These are phyloP conservation scores for Tethea ocularis DNA, from an alignment of 2,888 invertebrate genomes.

Conservation along the genomic window DNA sequence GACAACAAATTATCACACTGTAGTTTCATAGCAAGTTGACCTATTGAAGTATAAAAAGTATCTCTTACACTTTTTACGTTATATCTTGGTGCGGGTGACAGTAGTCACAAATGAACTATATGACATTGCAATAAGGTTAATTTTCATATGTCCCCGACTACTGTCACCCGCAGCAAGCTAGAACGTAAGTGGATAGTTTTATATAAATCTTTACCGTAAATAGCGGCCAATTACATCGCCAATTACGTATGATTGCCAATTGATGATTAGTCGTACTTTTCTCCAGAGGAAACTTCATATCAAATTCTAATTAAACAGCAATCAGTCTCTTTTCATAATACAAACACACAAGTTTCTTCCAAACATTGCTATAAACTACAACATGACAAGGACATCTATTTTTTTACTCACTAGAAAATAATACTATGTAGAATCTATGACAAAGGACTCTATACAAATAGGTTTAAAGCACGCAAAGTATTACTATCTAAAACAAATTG, in stretches of 20 bases:
- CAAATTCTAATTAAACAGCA: conserved; percentile 22
- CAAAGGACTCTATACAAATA: neutral
- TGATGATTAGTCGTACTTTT: neutral
- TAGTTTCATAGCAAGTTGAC: conserved; percentile 46
- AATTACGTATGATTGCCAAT: too few species aligned
- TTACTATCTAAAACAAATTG: neutral
- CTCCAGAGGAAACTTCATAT: neutral
- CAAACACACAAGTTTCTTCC: conserved; percentile 22
- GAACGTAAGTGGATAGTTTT: neutral
- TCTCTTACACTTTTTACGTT: too few species aligned
- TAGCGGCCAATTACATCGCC: neutral
- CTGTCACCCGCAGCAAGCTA: too few species aligned
- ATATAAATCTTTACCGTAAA: neutral
- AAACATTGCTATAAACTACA: conserved; percentile 53
- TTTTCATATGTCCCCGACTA: too few species aligned
- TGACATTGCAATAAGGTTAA: too few species aligned
- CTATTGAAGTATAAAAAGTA: conserved; percentile 6
- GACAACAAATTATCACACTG: conserved; percentile 31
- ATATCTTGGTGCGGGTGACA: too few species aligned
- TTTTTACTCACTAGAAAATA: conserved; percentile 56
- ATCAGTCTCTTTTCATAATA: conserved; percentile 45
- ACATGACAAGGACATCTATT: conserved; percentile 32
- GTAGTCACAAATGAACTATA: too few species aligned
- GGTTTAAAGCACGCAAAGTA: neutral
- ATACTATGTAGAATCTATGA: conserved; percentile 1